Conservation (phyloP, 2,797 vertebrate genomes). For the Aplochiton taeniatus region DNA sequence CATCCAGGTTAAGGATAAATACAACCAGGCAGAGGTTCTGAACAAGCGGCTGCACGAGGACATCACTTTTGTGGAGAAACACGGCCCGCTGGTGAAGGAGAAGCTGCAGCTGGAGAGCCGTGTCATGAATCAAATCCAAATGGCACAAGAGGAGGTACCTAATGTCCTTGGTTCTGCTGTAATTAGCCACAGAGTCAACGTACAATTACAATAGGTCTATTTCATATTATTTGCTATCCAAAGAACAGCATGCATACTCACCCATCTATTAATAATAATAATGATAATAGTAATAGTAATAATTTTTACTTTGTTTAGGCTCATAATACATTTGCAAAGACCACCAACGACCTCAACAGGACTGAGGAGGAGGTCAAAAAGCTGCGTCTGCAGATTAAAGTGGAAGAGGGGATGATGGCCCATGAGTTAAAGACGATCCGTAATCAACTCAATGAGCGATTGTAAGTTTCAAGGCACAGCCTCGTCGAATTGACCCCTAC, state of each 20-base stretch:
- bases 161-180: no score
- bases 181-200: neutral
- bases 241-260: neutral
- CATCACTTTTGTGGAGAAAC: slow-evolving; percentile 67
- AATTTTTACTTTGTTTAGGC: slow-evolving; percentile 21
- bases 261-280: neutral
- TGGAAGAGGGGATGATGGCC: slow-evolving; percentile 9
- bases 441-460: slow-evolving; percentile 21
- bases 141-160: slow-evolving; percentile 51
- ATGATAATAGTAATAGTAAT: neutral
- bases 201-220: neutral
- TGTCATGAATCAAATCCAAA: slow-evolving; percentile 36
- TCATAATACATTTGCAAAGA: slow-evolving; percentile 16
- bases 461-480: slow-evolving; percentile 25
- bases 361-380: slow-evolving; percentile 26
- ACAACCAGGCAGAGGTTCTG: slow-evolving; percentile 40
- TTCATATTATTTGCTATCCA: neutral
- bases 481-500: neutral
- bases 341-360: slow-evolving; percentile 20
- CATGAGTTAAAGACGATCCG: slow-evolving; percentile 7
- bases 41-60: slow-evolving; percentile 59
- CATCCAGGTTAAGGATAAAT: slow-evolving; percentile 41
- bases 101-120: slow-evolving; percentile 39
- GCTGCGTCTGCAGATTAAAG: slow-evolving; percentile 17
- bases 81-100: slow-evolving; percentile 70